Conservation (phyloP, 2,797 vertebrate genomes). For the Acrocephalus scirpaceus region DNA sequence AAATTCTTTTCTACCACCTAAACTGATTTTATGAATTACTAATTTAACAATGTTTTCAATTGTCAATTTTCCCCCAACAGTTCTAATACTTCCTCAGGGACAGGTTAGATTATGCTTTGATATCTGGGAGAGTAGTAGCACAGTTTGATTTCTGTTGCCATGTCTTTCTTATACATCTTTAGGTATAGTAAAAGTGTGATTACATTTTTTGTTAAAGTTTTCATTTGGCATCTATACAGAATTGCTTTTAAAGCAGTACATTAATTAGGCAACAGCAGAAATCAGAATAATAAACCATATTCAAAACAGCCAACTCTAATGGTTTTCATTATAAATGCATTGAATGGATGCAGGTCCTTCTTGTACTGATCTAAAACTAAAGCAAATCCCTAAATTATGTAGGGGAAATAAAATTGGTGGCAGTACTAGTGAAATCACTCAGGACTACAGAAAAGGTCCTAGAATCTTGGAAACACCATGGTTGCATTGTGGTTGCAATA, state of each 20-base stretch:
- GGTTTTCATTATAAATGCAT: not conserved
- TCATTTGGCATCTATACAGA: not conserved
- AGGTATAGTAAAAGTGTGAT: not conserved
- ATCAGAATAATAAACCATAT: not conserved
- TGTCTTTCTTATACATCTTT: not conserved
- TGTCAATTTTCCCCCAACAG: not conserved
- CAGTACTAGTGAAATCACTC: not conserved
- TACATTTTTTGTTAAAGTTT: not conserved
- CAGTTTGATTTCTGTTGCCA: conserved; percentile 6
- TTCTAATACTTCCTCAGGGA: not conserved
- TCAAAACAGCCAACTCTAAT: not conserved
- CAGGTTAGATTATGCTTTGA: not conserved
- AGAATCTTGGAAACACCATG: not conserved
- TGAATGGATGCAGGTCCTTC: not conserved
- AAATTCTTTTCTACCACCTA: not conserved
- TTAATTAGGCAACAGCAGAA: not conserved
- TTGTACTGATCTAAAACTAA: not conserved
- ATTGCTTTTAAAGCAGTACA: not conserved
- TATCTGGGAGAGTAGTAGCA: not conserved
- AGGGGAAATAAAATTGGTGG: not conserved
- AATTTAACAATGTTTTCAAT: not conserved
- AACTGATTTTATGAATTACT: not conserved
- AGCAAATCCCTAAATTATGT: not conserved
- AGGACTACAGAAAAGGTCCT: not conserved
- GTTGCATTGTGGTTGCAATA: not conserved